Base-by-base conservation (phyloP, 1,140 invertebrate genomes). In the Paracyclopina nana region DNA sequence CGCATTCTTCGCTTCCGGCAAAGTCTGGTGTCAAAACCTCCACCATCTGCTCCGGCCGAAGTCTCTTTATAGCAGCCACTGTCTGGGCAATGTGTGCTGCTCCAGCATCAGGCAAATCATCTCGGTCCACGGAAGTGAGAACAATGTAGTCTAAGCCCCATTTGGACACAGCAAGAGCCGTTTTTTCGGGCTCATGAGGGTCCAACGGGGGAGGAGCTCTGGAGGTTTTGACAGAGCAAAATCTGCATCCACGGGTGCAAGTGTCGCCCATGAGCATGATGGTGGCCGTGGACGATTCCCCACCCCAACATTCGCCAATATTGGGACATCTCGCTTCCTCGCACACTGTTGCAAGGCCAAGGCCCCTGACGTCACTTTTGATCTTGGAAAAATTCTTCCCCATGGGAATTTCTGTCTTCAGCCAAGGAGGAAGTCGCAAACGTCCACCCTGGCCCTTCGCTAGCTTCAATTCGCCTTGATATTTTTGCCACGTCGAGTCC, bases 291-390 rank as follows among this genome's bases (percentile, higher is more conserved):
- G 83, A 79, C 11, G 80, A 83, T 57, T 77, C 73, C 46, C 82
- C 82, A 55, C 90, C 91, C 95, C 95, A 99, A 67, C 94, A 98
- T 69, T 97, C 91, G 18, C 91, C 90, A 58, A 99, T 97, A 66
- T 99, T 99, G 1, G 95, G 95, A 72, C 95, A 99, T 55, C 86
- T 71, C 0, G 95, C 95, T 69, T 99, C 95, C 64, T 98, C 90
- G 66, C 95, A 99, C 1, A 99, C 94, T 2, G 95, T 99, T 58
- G 87, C 82, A 8, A 99, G 68, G 58, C 92, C 95, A 11, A 97
- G 68, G 12, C 78, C 73, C 50, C 86, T 68, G 9, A 99, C 66
- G 60, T 88, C 80, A 44, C 80, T 71, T 61, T 96, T 98, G 12
- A 99, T 65, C 60, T 74, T 75, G 55, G 69, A 74, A 61, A 79